A percentile compares a stretch with the other conserved stretches of the same genome.
Conservation (phyloP, 2,113 vertebrate species). For the Takifugu flavidus region DNA sequence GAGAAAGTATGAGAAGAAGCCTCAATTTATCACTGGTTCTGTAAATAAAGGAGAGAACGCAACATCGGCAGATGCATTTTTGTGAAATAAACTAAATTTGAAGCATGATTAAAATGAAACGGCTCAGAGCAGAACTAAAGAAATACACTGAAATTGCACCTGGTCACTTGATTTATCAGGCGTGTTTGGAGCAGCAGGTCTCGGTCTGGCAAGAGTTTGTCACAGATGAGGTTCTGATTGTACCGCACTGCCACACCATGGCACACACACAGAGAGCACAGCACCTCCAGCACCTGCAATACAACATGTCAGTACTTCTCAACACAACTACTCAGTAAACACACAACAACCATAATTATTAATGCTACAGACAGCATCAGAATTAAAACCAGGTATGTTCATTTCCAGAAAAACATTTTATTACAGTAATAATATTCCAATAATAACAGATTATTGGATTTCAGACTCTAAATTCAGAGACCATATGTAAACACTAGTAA, state of each 20-base stretch:
- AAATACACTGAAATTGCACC: constrained; percentile 68
- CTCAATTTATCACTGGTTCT: too few species aligned
- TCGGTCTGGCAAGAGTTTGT: constrained; percentile 88
- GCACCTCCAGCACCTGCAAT: constrained; percentile 88
- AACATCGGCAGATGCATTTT: too few species aligned
- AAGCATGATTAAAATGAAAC: constrained; percentile 9
- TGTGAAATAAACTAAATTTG: constrained; percentile 33
- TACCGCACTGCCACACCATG: constrained; percentile 89
- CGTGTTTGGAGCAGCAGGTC: constrained; percentile 90
- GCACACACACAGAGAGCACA: constrained; percentile 91
- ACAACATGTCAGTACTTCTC: constrained; percentile 41
- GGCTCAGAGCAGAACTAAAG: background rate
- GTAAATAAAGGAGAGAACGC: too few species aligned
- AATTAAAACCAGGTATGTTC: too few species aligned
- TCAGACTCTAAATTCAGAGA: background rate
- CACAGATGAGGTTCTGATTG: constrained; percentile 94
- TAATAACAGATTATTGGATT: background rate
- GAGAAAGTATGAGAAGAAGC: too few species aligned
- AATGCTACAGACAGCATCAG: background rate
- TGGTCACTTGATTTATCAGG: constrained; percentile 89
- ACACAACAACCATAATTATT: background rate
- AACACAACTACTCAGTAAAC: constrained; percentile 16
- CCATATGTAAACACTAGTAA: background rate
- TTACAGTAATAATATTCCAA: too few species aligned
- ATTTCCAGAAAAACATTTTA: background rate